A percentile compares a stretch with the other conserved stretches of the same genome.
phyloP scores from a whole-genome alignment of 2,113 vertebrate species.

The Bambusicola thoracicus region DNA sequence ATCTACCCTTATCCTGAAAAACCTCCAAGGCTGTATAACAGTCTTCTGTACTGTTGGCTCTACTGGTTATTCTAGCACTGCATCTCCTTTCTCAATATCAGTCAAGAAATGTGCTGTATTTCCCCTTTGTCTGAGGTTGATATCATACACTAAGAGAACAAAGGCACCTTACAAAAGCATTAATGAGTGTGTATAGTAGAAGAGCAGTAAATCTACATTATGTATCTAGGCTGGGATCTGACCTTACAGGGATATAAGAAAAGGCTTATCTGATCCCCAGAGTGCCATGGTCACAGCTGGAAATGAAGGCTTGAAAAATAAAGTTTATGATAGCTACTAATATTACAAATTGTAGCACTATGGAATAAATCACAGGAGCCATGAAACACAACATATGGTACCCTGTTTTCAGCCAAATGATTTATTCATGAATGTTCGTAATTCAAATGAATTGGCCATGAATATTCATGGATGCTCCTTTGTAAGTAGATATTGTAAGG shows the following conservation, averaged over 20 bases:
- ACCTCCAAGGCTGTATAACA: not conserved
- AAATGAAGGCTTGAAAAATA: conserved; percentile 71
- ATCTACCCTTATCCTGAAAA: not conserved
- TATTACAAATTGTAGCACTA: conserved; percentile 70
- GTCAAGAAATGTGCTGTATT: not conserved
- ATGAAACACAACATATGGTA: conserved; percentile 68
- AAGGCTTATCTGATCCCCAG: conserved; percentile 37
- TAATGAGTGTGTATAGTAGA: not conserved
- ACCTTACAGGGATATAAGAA: conserved; percentile 32
- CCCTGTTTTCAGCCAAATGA: conserved; percentile 66
- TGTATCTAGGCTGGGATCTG: not conserved
- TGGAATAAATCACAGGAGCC: conserved; percentile 67
- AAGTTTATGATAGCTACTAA: conserved; percentile 72
- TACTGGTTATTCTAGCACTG: not conserved
- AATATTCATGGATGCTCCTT: conserved; percentile 71
- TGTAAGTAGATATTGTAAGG: conserved; percentile 72
- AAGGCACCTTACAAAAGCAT: conserved; percentile 30
- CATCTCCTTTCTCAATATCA: not conserved
- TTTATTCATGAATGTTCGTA: conserved; percentile 74
- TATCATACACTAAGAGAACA: not conserved
- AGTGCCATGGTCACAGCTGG: conserved; percentile 63
- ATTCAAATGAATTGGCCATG: conserved; percentile 69
- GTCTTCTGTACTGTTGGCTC: not conserved
- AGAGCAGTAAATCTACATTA: conserved; percentile 48
- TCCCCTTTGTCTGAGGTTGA: not conserved